Evolutionary conservation across 2,888 invertebrate species (phyloP), one percentile per base, ranked within the genome.

Genomic region (Phyto melanocephala): DNA sequence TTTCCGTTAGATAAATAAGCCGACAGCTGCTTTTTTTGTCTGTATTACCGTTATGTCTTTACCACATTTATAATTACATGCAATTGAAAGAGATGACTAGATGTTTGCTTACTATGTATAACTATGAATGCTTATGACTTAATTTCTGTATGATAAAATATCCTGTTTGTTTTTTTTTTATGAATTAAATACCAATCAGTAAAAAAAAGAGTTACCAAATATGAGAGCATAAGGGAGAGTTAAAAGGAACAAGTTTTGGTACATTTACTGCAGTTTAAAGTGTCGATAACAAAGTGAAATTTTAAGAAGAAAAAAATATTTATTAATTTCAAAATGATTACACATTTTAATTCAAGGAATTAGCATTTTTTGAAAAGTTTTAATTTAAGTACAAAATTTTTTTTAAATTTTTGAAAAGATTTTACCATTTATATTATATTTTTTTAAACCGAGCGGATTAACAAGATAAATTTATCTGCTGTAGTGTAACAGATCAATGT

Each of bases 131-230:
- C 42, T 67, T 67, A 79, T 72, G 42, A 60, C 75, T 86, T 86
- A 87, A 88, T 86, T 84, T 89, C 87, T 86, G 88, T 89, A 89
- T 88, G 89, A 89, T 89, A 88, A 88, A 89, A 89, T 89, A 88
- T 88, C 89, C 88, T 88, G 87, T 87, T 87, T 85, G 83, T 83
- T 52, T 37, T 42, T 42, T 54, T 56, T 70, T 35, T 60, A 67
- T 50, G 58, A 74, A 58, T 65, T 65, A 76, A 68, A 67, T 47
- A 80, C 74, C 71, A 67, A 33, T 47, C 52, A n/a, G 5, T 33
- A 42, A 37, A 62, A 17, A n/a, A 33, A 22, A 58, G n/a, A 58
- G 45, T 28, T 60, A n/a, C 10, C 13, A 22, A 42, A 13, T 13
- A 22, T 37, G 24, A 42, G n/a, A 54, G 13, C 8, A 11, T 17